phyloP scores from a whole-genome alignment of 2,113 vertebrate species.

The Lepidothrix coronata region DNA sequence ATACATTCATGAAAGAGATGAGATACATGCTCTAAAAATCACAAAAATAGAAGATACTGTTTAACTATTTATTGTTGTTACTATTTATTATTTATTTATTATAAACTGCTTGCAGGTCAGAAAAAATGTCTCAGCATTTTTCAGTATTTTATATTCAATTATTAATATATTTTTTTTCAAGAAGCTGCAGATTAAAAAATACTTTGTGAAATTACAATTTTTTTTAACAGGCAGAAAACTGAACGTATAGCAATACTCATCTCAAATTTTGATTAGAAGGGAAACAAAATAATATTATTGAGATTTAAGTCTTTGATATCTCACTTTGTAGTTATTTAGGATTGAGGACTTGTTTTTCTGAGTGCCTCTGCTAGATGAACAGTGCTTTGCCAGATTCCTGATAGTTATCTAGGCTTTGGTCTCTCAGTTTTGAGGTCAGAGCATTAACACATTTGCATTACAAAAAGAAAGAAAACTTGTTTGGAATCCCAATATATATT shows the following conservation, averaged over 20 bases:
- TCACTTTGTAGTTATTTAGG: not conserved
- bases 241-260: not conserved
- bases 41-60: not conserved
- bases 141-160: not conserved
- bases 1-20: not conserved
- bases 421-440: constrained; percentile 38
- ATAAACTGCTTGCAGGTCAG: not conserved
- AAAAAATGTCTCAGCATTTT: not conserved
- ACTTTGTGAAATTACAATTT: not conserved
- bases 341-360: not conserved
- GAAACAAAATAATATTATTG: not conserved
- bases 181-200: not conserved
- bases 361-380: not conserved
- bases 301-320: not conserved
- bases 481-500: constrained; percentile 55
- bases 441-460: constrained; percentile 46
- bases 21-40: not conserved
- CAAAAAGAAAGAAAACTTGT: constrained; percentile 63
- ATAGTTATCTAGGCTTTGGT: not conserved
- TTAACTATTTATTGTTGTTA: not conserved
- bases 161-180: not conserved
- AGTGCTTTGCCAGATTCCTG: not conserved
- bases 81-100: not conserved
- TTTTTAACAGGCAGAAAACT: not conserved
- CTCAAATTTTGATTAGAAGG: not conserved